These are phyloP conservation scores for Agrilus biguttatus DNA, from an alignment of 2,888 invertebrate species.

Conservation along the genomic window DNA sequence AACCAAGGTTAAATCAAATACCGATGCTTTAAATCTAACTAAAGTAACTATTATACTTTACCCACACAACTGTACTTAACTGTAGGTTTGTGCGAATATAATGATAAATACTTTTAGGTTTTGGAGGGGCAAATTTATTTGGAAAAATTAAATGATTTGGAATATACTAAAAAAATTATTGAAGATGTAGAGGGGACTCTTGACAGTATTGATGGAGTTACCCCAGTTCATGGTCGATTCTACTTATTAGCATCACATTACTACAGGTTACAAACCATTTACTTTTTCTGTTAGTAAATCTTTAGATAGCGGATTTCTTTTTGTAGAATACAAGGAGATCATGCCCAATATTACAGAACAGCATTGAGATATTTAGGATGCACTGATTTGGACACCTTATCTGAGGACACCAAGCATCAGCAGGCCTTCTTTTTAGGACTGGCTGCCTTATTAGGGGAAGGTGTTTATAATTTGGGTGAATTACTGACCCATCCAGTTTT, in stretches of 20 bases:
- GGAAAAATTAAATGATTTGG: constrained; percentile 63
- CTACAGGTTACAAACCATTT: constrained; percentile 45
- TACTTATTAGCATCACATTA: constrained; percentile 87
- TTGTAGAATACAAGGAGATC: constrained; percentile 61
- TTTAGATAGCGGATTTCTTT: not conserved
- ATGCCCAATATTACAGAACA: constrained; percentile 90
- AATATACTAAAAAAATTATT: constrained; percentile 69
- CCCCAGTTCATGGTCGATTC: constrained; percentile 85
- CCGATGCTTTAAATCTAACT: constrained; percentile 79
- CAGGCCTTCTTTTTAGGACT: constrained; percentile 85
- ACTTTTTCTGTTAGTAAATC: not conserved
- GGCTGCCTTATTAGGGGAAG: constrained; percentile 87
- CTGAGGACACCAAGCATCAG: constrained; percentile 49
- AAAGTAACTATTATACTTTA: constrained; percentile 35
- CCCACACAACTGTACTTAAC: not conserved
- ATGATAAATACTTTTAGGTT: constrained; percentile 36
- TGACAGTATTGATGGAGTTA: constrained; percentile 83
- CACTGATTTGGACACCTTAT: constrained; percentile 51
- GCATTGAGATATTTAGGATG: constrained; percentile 65
- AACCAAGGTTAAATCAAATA: constrained; percentile 69
- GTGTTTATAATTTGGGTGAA: constrained; percentile 95
- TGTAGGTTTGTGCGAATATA: not conserved
- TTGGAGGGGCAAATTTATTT: constrained; percentile 69
- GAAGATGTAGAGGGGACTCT: constrained; percentile 74
- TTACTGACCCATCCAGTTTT: constrained; percentile 90